Evolutionary conservation across 2,797 vertebrate species (phyloP).

Genomic region (Rhinella marina): DNA sequence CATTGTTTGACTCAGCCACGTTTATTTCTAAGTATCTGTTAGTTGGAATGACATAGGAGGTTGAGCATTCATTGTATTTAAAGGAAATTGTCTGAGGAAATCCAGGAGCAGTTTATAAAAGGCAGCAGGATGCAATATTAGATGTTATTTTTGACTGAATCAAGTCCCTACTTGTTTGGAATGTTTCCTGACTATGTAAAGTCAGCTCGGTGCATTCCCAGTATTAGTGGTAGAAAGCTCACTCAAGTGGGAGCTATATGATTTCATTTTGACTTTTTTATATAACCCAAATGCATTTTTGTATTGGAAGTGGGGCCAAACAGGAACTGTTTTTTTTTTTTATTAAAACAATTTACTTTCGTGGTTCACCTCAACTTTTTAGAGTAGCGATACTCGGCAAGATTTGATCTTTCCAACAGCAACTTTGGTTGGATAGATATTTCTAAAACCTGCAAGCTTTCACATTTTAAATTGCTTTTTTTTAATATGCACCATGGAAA

Average conservation of each 20-base stretch:
- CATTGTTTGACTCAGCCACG: not conserved
- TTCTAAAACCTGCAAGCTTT: conserved; percentile 40
- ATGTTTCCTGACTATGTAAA: not conserved
- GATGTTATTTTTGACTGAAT: conserved; percentile 7
- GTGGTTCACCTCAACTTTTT: conserved; percentile 26
- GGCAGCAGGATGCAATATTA: conserved; percentile 1
- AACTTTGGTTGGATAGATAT: conserved; percentile 33
- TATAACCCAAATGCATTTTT: conserved; percentile 20
- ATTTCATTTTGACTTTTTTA: conserved; percentile 48
- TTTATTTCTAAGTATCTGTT: not conserved
- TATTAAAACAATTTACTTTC: conserved; percentile 45
- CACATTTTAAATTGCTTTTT: conserved; percentile 21
- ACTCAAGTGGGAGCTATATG: conserved; percentile 30
- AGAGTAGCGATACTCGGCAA: conserved; percentile 22
- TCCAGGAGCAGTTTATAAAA: conserved; percentile 23
- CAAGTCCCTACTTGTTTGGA: conserved; percentile 20
- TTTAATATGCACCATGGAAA: not conserved
- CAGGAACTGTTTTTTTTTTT: conserved; percentile 31
- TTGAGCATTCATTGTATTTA: not conserved
- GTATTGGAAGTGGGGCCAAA: conserved; percentile 45
- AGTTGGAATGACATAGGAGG: not conserved
- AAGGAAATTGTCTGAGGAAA: conserved; percentile 1
- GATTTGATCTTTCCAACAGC: conserved; percentile 35
- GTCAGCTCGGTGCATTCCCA: not conserved
- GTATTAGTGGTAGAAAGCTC: conserved; percentile 15